Base-by-base conservation (phyloP, 2,797 vertebrate species). In the Arnoldichthys spilopterus region DNA sequence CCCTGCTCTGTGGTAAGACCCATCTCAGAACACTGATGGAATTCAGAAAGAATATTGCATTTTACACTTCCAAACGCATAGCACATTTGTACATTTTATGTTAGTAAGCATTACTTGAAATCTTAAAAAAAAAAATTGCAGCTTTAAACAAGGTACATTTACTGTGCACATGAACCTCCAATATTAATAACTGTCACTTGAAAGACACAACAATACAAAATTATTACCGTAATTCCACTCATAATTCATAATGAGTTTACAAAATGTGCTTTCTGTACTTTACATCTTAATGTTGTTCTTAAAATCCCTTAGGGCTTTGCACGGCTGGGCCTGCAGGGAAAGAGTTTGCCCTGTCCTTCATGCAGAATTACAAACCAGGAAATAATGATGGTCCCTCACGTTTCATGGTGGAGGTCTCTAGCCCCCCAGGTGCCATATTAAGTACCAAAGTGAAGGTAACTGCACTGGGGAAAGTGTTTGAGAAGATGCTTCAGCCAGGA, bases 271-370 rank as follows among this genome's bases (percentile, higher is more conserved):
- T 32, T 62, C 28, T 62, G 28, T 20, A n/a, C 13, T 22, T 43
- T 37, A n/a, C n/a, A 4, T 24, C 6, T 34, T 34, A 45, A 34
- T 49, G 26, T 6, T 76, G n/a, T 71, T 51, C 22, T 61, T 53
- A 0, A 54, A 63, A 34, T 15, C 1, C 75, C 66, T 13, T 64
- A 90, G 86, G 84, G 6, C 54, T 84, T 47, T 79, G 82, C 64
- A 86, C 67, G 16, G 58, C 77, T n/a, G 49, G 59, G 43, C 76
- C 86, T 0, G 53, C 43, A 1, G 89, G 90, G 47, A 82, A 63
- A 61, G 87, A 92, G 30, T 94, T 93, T 86, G 88, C 91, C 58
- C 86, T 82, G 0, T 82, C 85, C 20, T 94, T 93, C 81, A 87
- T 93, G 89, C 84, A 93, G 85, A 94, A 93, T 72, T 81, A 82